These are phyloP conservation scores for Elephas maximus DNA, from an alignment of 2,113 vertebrate genomes.

Conservation along the genomic window DNA sequence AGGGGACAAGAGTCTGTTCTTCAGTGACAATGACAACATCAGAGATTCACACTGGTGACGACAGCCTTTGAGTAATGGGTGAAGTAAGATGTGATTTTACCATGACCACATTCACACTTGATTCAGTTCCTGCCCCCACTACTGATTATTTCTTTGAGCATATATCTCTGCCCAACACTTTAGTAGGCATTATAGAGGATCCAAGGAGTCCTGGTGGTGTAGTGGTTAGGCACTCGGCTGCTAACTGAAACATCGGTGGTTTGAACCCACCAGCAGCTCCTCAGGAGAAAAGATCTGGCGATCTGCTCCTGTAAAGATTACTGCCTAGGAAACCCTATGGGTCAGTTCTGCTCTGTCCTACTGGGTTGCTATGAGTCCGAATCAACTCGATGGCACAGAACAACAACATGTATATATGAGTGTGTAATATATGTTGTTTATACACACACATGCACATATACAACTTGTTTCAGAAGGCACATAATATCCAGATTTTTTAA, in stretches of 20 bases:
- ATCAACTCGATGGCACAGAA: no score
- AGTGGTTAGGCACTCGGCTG: no score
- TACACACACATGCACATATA: conserved; percentile 16
- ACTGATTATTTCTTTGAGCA: neutral
- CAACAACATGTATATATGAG: neutral
- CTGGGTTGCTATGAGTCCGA: no score
- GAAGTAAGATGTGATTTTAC: neutral
- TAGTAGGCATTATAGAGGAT: neutral
- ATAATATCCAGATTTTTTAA: conserved; percentile 58
- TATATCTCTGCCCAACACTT: neutral
- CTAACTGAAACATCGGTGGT: no score
- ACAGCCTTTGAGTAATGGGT: neutral
- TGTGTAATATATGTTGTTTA: neutral
- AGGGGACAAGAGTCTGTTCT: neutral
- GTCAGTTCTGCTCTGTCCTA: no score
- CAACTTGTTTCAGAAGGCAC: conserved; percentile 66
- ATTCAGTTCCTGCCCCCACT: neutral
- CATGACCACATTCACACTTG: neutral
- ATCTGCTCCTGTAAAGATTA: no score
- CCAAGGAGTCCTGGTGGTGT: no score
- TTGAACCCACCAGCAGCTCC: no score
- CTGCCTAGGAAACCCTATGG: no score
- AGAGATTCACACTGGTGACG: neutral
- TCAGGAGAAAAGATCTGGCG: no score
- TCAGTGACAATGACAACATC: neutral